Evolutionary conservation across 1,140 invertebrate species (phyloP).

Genomic region (Zophobas atratus): DNA sequence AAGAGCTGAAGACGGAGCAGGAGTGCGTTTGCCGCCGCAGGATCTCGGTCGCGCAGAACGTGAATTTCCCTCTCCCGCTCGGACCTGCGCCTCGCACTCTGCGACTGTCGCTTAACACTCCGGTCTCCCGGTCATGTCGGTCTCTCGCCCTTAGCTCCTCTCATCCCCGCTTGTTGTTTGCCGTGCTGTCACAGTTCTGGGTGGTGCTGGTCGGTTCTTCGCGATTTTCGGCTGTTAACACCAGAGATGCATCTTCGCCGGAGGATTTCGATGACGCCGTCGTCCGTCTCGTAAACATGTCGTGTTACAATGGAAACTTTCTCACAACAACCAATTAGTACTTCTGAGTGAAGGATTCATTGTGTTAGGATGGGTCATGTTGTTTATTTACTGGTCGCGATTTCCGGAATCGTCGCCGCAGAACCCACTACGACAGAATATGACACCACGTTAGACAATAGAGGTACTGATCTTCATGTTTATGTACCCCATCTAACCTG

Average conservation of each 20-base stretch:
- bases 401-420: conserved; percentile 54
- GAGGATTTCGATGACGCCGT: neutral
- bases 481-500: conserved; percentile 7
- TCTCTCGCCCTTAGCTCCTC: conserved; percentile 45
- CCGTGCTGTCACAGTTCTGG: conserved; percentile 45
- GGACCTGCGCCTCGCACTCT: conserved; percentile 15
- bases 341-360: conserved; percentile 45
- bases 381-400: conserved; percentile 60
- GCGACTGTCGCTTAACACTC: conserved; percentile 29
- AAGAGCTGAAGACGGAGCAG: neutral
- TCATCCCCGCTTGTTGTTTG: conserved; percentile 48
- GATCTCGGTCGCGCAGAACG: conserved; percentile 20
- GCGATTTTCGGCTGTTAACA: conserved; percentile 19
- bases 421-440: conserved; percentile 57
- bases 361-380: conserved; percentile 64
- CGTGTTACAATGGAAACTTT: conserved; percentile 28
- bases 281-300: conserved; percentile 21
- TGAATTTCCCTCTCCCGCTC: conserved; percentile 22
- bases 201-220: conserved; percentile 42
- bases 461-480: conserved; percentile 6
- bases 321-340: conserved; percentile 9
- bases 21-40: conserved; percentile 1
- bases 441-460: conserved; percentile 48
- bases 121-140: conserved; percentile 38
- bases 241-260: neutral